Conservation (phyloP, 2,113 vertebrate species). For the Neoarius graeffei region DNA sequence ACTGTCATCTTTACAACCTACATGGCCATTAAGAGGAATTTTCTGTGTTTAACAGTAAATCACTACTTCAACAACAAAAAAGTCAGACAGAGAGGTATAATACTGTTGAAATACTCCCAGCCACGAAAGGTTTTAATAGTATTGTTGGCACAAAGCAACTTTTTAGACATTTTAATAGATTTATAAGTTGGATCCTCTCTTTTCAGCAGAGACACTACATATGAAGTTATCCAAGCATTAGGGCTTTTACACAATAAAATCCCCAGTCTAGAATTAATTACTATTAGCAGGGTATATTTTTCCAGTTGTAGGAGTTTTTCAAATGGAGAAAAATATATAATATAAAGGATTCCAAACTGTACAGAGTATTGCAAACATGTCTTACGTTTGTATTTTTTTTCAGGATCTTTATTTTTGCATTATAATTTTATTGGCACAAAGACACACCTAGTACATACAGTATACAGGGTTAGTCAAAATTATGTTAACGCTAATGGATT, state of each 20-base stretch:
- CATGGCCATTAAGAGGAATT: conserved; percentile 51
- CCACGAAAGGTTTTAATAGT: conserved; percentile 19
- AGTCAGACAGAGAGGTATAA: conserved; percentile 41
- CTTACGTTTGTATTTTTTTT: not conserved
- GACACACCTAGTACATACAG: not conserved
- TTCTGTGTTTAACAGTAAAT: conserved; percentile 54
- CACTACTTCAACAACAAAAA: conserved; percentile 42
- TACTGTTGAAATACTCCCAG: conserved; percentile 26
- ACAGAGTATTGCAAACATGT: not conserved
- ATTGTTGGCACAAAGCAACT: conserved; percentile 5
- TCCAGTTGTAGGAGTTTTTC: not conserved
- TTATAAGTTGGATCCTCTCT: not conserved
- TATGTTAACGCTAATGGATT: no score
- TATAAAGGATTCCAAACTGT: not conserved
- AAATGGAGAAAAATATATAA: not conserved
- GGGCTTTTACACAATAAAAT: not conserved
- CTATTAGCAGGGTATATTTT: not conserved
- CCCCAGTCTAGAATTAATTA: not conserved
- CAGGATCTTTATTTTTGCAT: not conserved
- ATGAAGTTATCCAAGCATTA: not conserved
- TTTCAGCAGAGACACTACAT: not conserved
- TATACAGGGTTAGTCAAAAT: not conserved
- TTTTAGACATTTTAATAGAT: conserved; percentile 5
- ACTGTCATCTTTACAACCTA: conserved; percentile 59
- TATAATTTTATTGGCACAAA: not conserved